Base-by-base conservation (phyloP, 2,888 invertebrate genomes). In the Netelia virgata region DNA sequence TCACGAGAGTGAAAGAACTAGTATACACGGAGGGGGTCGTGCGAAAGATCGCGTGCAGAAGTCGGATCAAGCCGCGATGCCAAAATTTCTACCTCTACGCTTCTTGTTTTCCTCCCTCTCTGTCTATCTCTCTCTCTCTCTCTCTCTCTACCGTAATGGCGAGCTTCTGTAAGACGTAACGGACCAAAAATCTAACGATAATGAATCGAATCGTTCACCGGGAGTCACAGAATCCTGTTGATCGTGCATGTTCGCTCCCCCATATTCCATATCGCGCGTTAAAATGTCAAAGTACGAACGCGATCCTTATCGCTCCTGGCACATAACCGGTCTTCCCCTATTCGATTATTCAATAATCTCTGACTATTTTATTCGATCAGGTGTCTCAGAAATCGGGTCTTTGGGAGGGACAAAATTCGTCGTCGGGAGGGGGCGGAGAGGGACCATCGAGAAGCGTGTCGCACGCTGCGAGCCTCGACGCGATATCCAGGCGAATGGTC, bases 381-480 rank as follows among this genome's bases (percentile, higher is more conserved):
- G 90, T 93, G 53, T 93, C 93, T 53, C 94, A 94, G 78, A 93
- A 93, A 82, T 94, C 93, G 53, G 93, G 93, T 16, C 91, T 92
- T 18, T 93, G 93, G 93, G 93, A 93, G 70, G 92, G 92, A 8
- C 89, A 88, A 55, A 92, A 92, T 77, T 92, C 92, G 14, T 91
- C 93, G 41, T 90, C 92, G 41, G 90, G 90, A 10, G 91, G 90
- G 1, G 92, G 87, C 43, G 92, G 90, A 82, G 92, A 92, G 36
- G 93, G 92, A 23, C 93, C 93, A 2, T 93, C 93, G 43, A 90
- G 93, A 47, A 91, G 94, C 84, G 93, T 94, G 61, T 94, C 95
- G 69, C 95, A 95, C 89, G 95, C 95, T 23, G 95, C 95, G 73
- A 95, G 95, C 88, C 91, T 95, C 90, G 95, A 95, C 90, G 95